Percentiles rank a stretch among this genome's conserved stretches.
Conservation (phyloP, 2,888 invertebrate species). For the Acanthosepion pharaonis region DNA sequence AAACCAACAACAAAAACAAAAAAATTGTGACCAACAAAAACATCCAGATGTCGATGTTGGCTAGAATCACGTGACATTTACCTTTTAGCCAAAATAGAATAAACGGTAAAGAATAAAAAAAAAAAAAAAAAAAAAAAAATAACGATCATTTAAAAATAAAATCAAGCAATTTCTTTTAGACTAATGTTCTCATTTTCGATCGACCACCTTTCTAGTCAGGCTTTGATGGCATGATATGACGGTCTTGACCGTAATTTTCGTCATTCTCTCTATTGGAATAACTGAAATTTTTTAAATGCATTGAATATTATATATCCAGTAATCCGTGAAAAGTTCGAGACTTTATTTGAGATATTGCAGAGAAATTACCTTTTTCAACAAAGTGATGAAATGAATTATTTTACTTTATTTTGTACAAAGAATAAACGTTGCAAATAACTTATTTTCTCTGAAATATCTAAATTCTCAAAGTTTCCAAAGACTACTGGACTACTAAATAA, state of each 20-base stretch:
- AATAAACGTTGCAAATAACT: too few species aligned
- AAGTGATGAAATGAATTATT: too few species aligned
- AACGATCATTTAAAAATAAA: not conserved
- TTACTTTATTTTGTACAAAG: too few species aligned
- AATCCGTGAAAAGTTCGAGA: not conserved
- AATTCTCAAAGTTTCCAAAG: too few species aligned
- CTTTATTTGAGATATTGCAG: too few species aligned
- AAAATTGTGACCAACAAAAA: not conserved
- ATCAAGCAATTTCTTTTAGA: not conserved
- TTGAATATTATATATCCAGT: not conserved
- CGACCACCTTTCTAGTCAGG: not conserved
- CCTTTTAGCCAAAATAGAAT: not conserved
- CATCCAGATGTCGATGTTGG: not conserved
- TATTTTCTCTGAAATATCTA: too few species aligned
- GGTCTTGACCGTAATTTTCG: not conserved
- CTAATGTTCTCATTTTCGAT: not conserved
- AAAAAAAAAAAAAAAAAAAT: not conserved
- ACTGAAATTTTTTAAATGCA: not conserved
- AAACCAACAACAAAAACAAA: not conserved
- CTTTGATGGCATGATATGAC: not conserved
- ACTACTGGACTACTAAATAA: too few species aligned
- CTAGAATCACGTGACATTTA: not conserved
- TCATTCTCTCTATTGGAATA: not conserved
- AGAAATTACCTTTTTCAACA: too few species aligned
- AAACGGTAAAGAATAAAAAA: not conserved